Evolutionary conservation across 1,140 invertebrate genomes (phyloP).

Genomic region (Drosophila trapezifrons): DNA sequence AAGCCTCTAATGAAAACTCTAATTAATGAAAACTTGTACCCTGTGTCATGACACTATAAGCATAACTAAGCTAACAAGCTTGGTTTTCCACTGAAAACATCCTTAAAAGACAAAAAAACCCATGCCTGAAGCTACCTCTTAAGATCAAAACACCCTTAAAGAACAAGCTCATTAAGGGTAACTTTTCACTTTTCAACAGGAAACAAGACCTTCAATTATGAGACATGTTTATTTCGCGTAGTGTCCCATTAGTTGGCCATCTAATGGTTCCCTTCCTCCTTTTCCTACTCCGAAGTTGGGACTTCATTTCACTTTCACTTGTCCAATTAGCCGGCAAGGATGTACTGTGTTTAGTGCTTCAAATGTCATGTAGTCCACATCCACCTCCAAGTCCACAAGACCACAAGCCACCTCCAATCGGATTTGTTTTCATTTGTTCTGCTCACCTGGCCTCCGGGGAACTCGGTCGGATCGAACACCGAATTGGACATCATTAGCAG

Average conservation of each 20-base stretch:
- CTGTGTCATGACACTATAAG: no score
- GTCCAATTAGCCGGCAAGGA: slow-evolving; percentile 42
- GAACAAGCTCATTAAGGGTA: background rate
- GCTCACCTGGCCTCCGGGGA: slow-evolving; percentile 27
- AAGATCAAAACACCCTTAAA: background rate
- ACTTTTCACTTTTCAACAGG: background rate
- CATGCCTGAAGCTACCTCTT: background rate
- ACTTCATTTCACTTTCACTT: slow-evolving; percentile 38
- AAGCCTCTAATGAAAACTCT: no score
- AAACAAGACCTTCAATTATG: slow-evolving; percentile 10
- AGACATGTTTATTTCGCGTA: slow-evolving; percentile 8
- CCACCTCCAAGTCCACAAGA: background rate
- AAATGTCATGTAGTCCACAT: slow-evolving; percentile 50
- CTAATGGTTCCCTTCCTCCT: background rate
- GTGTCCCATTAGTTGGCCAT: slow-evolving; percentile 18
- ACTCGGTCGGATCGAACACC: slow-evolving; percentile 24
- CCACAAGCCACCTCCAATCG: slow-evolving; percentile 4
- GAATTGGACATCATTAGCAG: slow-evolving; percentile 49
- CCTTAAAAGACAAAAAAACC: no score
- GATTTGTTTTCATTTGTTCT: slow-evolving; percentile 12
- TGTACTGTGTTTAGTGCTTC: slow-evolving; percentile 47
- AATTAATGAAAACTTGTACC: no score
- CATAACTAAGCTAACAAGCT: no score
- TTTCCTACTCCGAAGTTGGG: background rate
- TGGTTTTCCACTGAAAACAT: no score